Evolutionary conservation across 2,113 vertebrate species (phyloP), one percentile per base, ranked within the genome.

Genomic region (Loxodonta africana): DNA sequence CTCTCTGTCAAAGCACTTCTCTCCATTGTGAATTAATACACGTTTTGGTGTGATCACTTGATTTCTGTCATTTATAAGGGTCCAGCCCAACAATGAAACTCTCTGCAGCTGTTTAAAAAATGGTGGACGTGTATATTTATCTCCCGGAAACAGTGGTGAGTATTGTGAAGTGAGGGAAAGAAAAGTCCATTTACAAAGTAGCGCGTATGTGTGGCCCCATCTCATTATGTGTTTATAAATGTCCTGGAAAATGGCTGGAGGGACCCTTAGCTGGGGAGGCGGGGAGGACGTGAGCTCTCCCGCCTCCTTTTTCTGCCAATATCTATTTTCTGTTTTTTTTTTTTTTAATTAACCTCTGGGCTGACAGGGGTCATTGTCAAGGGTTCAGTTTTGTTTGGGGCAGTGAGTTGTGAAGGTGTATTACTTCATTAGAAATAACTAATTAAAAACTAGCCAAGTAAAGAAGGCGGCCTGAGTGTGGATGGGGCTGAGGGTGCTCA

Each of bases 151-250:
- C 83, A 91, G 95, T 93, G 89, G 67, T 0, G 51, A 69, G 95
- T 71, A 97, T 95, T 96, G 95, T 96, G 41, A 92, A 91, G 77
- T 21, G 57, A 94, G 73, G 76, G 57, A 53, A 84, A 96, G 96
- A 92, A 91, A 93, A 95, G 89, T 94, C 95, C 71, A 90, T 83
- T 97, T 82, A 96, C 41, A 76, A 77, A 78, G 73, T 80, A 41
- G 82, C 2, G 2, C 63, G 71, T 17, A 33, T 60, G 26, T 65
- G 95, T 81, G 95, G 88, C 88, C 85, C 90, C 53, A 5, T 46
- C 37, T 92, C 82, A 82, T 57, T 88, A 78, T 95, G 82, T 73
- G 33, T 60, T 57, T 37, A 62, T 84, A 82, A 46, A 8, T 74
- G 95, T 80, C 80, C 86, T 63, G n/a, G 67, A 84, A 91, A 37